These are phyloP conservation scores for Nymphalis urticae DNA, from an alignment of 2,888 invertebrate genomes.

Conservation along the genomic window DNA sequence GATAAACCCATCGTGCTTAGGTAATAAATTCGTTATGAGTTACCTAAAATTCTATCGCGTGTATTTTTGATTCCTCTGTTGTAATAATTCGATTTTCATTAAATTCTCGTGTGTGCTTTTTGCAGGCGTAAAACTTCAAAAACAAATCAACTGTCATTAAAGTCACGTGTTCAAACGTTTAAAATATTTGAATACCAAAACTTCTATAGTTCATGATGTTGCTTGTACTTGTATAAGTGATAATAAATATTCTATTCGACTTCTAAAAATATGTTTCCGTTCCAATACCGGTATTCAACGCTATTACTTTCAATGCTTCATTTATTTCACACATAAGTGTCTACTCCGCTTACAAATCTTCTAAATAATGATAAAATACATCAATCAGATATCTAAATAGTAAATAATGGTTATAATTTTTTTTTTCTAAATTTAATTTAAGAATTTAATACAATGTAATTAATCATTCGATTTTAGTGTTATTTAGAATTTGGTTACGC, in stretches of 20 bases:
- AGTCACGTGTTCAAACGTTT: neutral
- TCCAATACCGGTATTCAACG: neutral
- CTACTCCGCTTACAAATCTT: constrained; percentile 14
- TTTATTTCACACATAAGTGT: constrained; percentile 5
- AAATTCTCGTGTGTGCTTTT: constrained; percentile 44
- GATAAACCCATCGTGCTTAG: no score
- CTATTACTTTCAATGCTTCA: constrained; percentile 10
- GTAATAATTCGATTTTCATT: neutral
- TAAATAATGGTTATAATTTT: constrained; percentile 46
- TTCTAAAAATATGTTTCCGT: constrained; percentile 3
- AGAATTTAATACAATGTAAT: constrained; percentile 51
- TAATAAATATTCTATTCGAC: constrained; percentile 3
- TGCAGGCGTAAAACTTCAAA: constrained; percentile 45
- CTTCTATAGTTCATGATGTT: constrained; percentile 3
- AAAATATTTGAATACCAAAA: neutral
- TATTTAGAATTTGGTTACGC: constrained; percentile 80
- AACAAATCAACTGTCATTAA: constrained; percentile 6
- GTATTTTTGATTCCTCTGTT: neutral
- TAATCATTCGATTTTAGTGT: constrained; percentile 65
- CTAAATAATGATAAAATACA: constrained; percentile 26
- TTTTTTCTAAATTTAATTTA: constrained; percentile 58
- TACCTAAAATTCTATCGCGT: neutral
- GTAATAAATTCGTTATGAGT: no score
- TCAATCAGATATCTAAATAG: constrained; percentile 48
- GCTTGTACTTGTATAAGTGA: constrained; percentile 4